These are phyloP conservation scores for Dastarcus helophoroides DNA, from an alignment of 2,888 invertebrate species.

Conservation along the genomic window DNA sequence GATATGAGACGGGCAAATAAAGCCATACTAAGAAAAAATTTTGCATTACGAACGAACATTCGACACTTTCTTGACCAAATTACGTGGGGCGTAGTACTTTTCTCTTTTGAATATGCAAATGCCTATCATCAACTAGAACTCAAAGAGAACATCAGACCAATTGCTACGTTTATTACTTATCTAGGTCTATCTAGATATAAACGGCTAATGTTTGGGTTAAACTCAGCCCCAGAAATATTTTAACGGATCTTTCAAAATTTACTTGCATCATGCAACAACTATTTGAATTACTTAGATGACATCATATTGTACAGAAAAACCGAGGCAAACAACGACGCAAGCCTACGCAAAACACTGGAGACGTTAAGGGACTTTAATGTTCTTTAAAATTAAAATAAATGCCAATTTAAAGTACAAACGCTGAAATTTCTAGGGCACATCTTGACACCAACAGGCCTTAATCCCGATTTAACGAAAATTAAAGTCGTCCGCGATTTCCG, in stretches of 20 bases:
- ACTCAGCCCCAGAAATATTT: constrained; percentile 23
- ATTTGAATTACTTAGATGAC: constrained; percentile 21
- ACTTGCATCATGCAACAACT: constrained; percentile 20
- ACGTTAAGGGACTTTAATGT: constrained; percentile 18
- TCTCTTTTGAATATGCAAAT: constrained; percentile 16
- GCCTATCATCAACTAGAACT: constrained; percentile 24
- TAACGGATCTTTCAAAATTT: constrained; percentile 23
- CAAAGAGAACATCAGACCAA: no score
- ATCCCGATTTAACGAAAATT: no score
- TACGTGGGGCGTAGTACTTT: constrained; percentile 23
- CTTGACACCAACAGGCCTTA: no score
- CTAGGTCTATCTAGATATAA: no score
- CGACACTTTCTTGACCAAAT: constrained; percentile 17
- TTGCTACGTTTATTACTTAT: no score
- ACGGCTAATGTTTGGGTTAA: constrained; percentile 28
- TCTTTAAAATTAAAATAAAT: constrained; percentile 22
- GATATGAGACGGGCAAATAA: no score
- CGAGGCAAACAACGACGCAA: constrained; percentile 20
- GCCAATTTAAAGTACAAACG: constrained; percentile 17
- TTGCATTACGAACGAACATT: constrained; percentile 20
- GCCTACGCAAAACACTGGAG: constrained; percentile 18
- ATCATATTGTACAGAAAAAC: constrained; percentile 18
- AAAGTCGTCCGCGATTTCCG: no score
- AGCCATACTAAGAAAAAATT: no score
- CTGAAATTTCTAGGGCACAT: no score